Percentiles rank a stretch among this genome's conserved stretches.
phyloP scores from a whole-genome alignment of 2,113 vertebrate species.

The Etheostoma cragini region DNA sequence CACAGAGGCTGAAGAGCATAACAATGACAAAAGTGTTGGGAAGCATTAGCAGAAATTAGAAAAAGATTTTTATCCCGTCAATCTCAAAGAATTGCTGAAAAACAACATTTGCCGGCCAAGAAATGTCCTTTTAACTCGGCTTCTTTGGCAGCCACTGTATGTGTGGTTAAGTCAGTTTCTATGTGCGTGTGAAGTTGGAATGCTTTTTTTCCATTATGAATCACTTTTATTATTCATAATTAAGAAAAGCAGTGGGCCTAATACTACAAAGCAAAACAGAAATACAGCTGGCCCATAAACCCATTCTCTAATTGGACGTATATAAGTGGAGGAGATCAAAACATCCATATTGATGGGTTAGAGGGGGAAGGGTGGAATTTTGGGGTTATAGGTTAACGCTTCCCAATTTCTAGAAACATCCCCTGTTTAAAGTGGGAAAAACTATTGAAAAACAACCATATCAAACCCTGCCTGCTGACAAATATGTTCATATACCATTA shows the following conservation, averaged over 20 bases:
- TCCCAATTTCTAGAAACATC: conserved; percentile 8
- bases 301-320: conserved; percentile 69
- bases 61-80: conserved; percentile 69
- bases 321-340: conserved; percentile 70
- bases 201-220: conserved; percentile 80
- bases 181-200: conserved; percentile 56
- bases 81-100: conserved; percentile 78
- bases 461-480: not conserved
- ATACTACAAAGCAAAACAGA: conserved; percentile 75
- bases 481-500: not conserved
- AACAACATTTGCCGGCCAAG: conserved; percentile 72
- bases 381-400: not conserved
- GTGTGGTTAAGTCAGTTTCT: conserved; percentile 50
- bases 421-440: no score
- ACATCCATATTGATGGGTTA: conserved; percentile 33
- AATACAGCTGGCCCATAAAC: conserved; percentile 71
- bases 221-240: conserved; percentile 85
- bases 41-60: conserved; percentile 68
- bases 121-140: conserved; percentile 74
- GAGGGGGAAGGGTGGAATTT: not conserved
- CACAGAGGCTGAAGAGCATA: conserved; percentile 49
- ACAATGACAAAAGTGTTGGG: conserved; percentile 77
- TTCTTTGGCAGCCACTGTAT: conserved; percentile 57
- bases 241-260: conserved; percentile 73
- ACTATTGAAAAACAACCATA: not conserved